Base-by-base conservation (phyloP, 2,797 vertebrate species). In the Macropus fuliginosus region DNA sequence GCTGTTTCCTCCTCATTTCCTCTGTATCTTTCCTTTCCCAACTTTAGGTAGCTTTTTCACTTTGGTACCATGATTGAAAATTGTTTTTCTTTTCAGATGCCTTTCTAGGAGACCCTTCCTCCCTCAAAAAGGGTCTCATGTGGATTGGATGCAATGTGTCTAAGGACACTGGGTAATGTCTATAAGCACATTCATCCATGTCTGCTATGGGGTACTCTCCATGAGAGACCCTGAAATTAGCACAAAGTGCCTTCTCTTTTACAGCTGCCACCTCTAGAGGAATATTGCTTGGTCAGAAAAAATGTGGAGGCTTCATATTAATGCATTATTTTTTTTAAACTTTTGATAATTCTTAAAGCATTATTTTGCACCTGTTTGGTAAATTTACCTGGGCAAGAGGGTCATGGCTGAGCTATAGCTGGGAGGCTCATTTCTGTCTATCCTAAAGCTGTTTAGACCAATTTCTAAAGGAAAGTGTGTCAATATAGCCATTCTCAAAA, bases 201-300 rank as follows among this genome's bases (percentile, higher is more conserved):
- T 94, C 94, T 52, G 94, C 94, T 56, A 40, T 55, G 90, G 62
- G 66, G 31, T 87, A 97, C 94, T 98, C 97, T 97, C 94, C 93
- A 34, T 46, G 93, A 98, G 98, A 98, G 94, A 96, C 95, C 94
- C 96, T 55, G 91, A 95, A 92, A 56, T 92, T 93, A 96, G 96
- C 97, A 97, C 96, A 8, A 98, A 98, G 98, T 99, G 98, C 98
- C 98, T 99, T 98, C 96, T 96, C 97, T 97, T 96, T 97, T 92
- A 94, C 81, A 96, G 93, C 93, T 96, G 97, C 95, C 91, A 91
- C 93, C 94, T 95, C 96, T 89, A 12, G 94, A 97, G 91, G 92
- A 81, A 0, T 91, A 94, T 54, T 74, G 94, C 94, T 93, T 92
- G 4, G 9, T 96, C 93, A 96, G 4, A n/a, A 95, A 95, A 96